Base-by-base conservation (phyloP, 1,140 invertebrate genomes). In the Physella acuta region DNA sequence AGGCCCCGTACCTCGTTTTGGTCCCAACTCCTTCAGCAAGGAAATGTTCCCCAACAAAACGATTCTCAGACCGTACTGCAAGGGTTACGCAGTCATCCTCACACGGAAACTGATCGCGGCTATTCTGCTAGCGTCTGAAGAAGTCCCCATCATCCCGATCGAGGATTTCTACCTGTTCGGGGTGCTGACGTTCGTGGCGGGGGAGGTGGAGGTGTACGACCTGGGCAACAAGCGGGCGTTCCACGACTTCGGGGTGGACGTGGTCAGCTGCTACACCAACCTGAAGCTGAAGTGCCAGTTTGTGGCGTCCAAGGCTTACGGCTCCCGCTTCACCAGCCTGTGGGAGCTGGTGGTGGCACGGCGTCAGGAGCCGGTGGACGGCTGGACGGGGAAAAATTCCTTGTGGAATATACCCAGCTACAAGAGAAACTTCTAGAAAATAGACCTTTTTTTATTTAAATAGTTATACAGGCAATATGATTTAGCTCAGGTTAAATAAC, bases 81-180 rank as follows among this genome's bases (percentile, higher is more conserved):
- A 71, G 61, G 75, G 78, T 24, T 72, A 74, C 61, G 68, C 67
- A 26, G 71, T 74, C 3, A 30, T 78, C 8, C 66, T 77, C 28
- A 61, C 75, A 8, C 63, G 37, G 14, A 70, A 70, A 30, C 30
- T 76, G 3, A 64, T 76, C 3, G 51, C 62, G 0, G 73, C 76
- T 34, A 72, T 88, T 28, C 74, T 78, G 24, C 56, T 77, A 3
- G 79, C 81, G 3, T 80, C 84, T 8, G 56, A 74, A 11, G 71
- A 78, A n/a, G 73, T 83, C 2, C 79, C 78, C 52, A 81, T 83
- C 69, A 85, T 88, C 68, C 87, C 86, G 86, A 82, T 88, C 33
- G 87, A 88, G 68, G 87, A 88, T 74, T 84, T 88, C 5, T 88
- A 84, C 72, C 79, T 88, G 3, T 88, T 86, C 44, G 87, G 87